Evolutionary conservation across 2,797 vertebrate genomes (phyloP), one percentile per base, ranked within the genome.

Genomic region (Lindbergichthys nudifrons): DNA sequence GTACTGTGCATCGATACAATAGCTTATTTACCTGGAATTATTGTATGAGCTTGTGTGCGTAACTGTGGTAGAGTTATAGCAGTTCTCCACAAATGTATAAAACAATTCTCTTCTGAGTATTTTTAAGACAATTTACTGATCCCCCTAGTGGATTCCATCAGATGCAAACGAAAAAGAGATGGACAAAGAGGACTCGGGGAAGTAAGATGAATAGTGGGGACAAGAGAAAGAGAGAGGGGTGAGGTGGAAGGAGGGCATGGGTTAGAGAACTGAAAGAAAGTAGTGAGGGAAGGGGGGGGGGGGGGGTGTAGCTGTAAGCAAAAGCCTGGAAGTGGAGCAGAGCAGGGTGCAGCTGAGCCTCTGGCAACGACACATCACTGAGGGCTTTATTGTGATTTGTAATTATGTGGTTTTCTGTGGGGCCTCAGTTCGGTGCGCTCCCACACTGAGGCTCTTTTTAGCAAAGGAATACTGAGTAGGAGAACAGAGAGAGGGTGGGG

Each of bases 371-470:
- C 86, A 56, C 75, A 83, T 88, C 82, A 92, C 90, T 94, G 89
- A 93, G 77, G 89, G 90, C 91, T 94, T 94, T 94, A 93, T 94
- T 95, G 93, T 94, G 91, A 94, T 94, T 92, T 94, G 94, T 95
- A 94, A 95, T 95, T 94, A 94, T 92, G 92, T 93, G 93, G 88
- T 89, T 92, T 92, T 92, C 89, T 89, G 87, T 89, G 89, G 89
- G 92, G 93, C 93, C 92, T 92, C 90, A 87, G 91, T 86, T 90
- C 84, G 77, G 84, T 90, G 86, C 87, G 82, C 89, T 94, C 90
- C 93, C 90, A 92, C 91, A 93, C 88, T 92, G 85, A 83, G 89
- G 84, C 87, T 90, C 90, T 83, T 91, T 93, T 94, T 92, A 93
- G 91, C 88, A 69, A 43, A 81, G 86, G 87, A 87, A 87, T 86